Conservation (phyloP, 1,140 invertebrate species). For the Drosophila rufa region DNA sequence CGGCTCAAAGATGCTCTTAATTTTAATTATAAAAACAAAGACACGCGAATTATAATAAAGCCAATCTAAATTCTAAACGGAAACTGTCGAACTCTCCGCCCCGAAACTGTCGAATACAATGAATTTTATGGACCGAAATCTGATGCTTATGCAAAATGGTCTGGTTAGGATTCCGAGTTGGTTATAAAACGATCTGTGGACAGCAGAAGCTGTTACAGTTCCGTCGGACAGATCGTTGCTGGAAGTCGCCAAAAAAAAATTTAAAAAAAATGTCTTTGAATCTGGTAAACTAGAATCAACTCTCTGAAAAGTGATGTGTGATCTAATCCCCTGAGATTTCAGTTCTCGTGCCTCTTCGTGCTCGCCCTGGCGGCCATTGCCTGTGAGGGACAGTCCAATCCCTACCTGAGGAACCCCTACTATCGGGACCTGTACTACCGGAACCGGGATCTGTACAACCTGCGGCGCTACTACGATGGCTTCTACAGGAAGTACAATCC, state of each 20-base stretch:
- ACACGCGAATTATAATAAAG: constrained; percentile 56
- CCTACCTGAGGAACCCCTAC: constrained; percentile 58
- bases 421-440: constrained; percentile 71
- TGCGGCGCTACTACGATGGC: constrained; percentile 74
- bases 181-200: constrained; percentile 63
- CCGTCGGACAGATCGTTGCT: constrained; percentile 51
- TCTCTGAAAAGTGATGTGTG: constrained; percentile 3
- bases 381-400: constrained; percentile 66
- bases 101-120: constrained; percentile 47
- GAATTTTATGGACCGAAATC: constrained; percentile 60
- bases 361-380: constrained; percentile 41
- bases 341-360: constrained; percentile 58
- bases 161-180: constrained; percentile 26
- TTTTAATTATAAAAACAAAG: constrained; percentile 50
- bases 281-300: constrained; percentile 52
- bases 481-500: constrained; percentile 80
- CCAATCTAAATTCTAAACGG: constrained; percentile 81
- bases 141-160: constrained; percentile 53
- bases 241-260: constrained; percentile 20
- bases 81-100: constrained; percentile 60
- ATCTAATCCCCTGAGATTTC: constrained; percentile 14
- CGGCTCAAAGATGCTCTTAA: constrained; percentile 30
- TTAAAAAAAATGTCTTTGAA: constrained; percentile 64
- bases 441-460: constrained; percentile 77
- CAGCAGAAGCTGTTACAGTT: constrained; percentile 64